Percentiles rank a stretch among this genome's conserved stretches.
phyloP scores from a whole-genome alignment of 35 echinoderm and acorn worm species.

The Apostichopus californicus region DNA sequence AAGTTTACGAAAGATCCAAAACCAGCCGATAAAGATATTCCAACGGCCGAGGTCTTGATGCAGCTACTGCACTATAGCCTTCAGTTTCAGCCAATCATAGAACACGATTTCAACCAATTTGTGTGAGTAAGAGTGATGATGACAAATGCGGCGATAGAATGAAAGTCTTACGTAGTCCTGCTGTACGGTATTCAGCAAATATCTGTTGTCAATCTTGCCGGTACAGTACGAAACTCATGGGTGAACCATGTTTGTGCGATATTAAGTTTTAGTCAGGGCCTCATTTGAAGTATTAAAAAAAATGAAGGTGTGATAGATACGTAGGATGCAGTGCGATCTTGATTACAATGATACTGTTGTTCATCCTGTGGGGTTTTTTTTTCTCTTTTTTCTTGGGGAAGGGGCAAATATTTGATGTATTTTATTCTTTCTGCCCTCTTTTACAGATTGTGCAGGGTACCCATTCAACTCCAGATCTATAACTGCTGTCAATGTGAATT shows the following conservation, averaged over 20 bases:
- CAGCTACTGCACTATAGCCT: constrained; percentile 90
- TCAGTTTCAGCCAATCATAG: constrained; percentile 65
- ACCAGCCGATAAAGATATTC: constrained; percentile 45
- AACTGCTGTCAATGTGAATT: constrained; percentile 74
- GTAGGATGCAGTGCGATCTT: too few relatives aligned
- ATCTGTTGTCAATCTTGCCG: neutral
- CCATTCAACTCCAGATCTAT: constrained; percentile 72
- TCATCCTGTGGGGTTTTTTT: neutral
- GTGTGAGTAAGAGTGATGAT: constrained; percentile 14
- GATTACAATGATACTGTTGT: too few relatives aligned
- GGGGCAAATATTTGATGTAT: neutral
- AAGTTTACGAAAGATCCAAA: constrained; percentile 84
- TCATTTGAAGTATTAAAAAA: too few relatives aligned
- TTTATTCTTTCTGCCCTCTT: neutral
- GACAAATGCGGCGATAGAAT: too few relatives aligned
- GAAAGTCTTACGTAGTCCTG: neutral
- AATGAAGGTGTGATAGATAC: too few relatives aligned
- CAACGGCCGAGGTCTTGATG: constrained; percentile 69
- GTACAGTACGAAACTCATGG: too few relatives aligned
- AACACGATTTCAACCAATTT: constrained; percentile 79
- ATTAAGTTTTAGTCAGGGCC: too few relatives aligned
- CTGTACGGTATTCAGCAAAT: neutral
- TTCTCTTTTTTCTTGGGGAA: too few relatives aligned
- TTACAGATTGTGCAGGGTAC: constrained; percentile 63
- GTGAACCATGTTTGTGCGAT: too few relatives aligned